Evolutionary conservation across 2,113 vertebrate genomes (phyloP).

Genomic region (Carassius auratus): DNA sequence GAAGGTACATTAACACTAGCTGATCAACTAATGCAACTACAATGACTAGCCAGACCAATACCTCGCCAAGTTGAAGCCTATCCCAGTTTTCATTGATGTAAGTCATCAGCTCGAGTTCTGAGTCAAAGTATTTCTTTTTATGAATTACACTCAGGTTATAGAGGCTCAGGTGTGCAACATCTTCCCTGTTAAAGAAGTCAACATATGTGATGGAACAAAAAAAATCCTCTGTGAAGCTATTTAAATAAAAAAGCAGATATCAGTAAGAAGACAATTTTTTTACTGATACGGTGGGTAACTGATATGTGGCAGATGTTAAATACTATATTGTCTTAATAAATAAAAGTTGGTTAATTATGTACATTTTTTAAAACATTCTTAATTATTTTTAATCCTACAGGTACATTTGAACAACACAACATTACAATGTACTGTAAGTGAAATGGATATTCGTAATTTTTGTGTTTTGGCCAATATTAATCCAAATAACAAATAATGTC

Average conservation of each 20-base stretch:
- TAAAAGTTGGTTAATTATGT: background rate
- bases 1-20: background rate
- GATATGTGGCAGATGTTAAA: no score
- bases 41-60: slow-evolving; percentile 60
- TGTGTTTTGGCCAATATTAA: background rate
- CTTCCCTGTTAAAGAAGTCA: slow-evolving; percentile 81
- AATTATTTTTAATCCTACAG: no score
- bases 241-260: background rate
- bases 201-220: background rate
- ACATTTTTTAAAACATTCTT: no score
- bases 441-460: background rate
- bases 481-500: background rate
- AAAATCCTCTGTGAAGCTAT: background rate
- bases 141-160: slow-evolving; percentile 98
- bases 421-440: background rate
- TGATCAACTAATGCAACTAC: background rate
- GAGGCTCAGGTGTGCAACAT: slow-evolving; percentile 95
- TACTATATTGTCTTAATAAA: background rate
- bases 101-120: slow-evolving; percentile 92
- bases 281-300: no score
- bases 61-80: slow-evolving; percentile 91
- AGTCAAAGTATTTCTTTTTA: slow-evolving; percentile 99
- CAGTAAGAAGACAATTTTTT: background rate
- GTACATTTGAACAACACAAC: background rate
- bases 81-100: slow-evolving; percentile 99